Evolutionary conservation across 2,797 vertebrate species (phyloP).

Genomic region (Poeciliopsis turneri): DNA sequence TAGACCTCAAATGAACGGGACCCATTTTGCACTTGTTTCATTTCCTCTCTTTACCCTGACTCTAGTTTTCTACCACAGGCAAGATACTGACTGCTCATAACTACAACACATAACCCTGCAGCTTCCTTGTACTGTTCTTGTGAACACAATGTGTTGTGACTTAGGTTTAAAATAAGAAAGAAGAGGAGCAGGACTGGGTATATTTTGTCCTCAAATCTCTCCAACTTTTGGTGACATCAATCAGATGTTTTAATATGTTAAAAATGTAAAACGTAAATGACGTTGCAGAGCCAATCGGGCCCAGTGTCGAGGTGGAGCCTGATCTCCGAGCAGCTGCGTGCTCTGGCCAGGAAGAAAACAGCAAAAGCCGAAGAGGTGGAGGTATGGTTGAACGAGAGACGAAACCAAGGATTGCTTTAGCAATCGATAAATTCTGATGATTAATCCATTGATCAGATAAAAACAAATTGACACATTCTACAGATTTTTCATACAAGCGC

Average conservation of each 20-base stretch:
- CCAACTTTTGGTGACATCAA: neutral
- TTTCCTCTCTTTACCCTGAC: neutral
- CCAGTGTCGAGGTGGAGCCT: slow-evolving; percentile 29
- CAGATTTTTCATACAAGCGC: too few species aligned
- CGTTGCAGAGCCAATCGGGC: neutral
- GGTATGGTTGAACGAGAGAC: slow-evolving; percentile 35
- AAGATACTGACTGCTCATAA: neutral
- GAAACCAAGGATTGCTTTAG: too few species aligned
- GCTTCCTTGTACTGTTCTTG: neutral
- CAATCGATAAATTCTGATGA: too few species aligned
- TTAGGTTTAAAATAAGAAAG: neutral
- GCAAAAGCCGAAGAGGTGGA: slow-evolving; percentile 36
- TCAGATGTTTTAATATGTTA: neutral
- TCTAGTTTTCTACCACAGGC: neutral
- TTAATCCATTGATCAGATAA: too few species aligned
- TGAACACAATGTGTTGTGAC: neutral
- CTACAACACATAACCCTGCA: neutral
- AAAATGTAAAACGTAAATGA: neutral
- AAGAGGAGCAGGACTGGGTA: neutral
- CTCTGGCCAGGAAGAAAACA: slow-evolving; percentile 5
- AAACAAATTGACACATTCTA: too few species aligned
- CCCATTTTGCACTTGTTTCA: neutral
- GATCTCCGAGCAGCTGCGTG: slow-evolving; percentile 37
- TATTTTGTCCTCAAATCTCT: neutral
- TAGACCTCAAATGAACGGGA: neutral